phyloP scores from a whole-genome alignment of 2,113 vertebrate species.

The Chaenogobius annularis region DNA sequence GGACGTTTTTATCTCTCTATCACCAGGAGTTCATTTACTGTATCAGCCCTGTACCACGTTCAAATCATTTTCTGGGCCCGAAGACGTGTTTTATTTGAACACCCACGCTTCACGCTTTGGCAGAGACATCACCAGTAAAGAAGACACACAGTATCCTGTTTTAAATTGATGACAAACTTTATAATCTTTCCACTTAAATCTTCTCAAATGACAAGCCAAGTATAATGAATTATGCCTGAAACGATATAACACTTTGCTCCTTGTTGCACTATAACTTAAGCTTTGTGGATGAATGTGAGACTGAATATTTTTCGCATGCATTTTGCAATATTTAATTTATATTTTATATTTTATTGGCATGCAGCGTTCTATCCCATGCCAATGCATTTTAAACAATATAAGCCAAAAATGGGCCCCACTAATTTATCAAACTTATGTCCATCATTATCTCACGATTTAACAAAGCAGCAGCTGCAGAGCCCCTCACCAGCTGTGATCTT shows the following conservation, averaged over 20 bases:
- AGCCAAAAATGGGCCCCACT: conserved; percentile 1
- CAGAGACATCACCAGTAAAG: conserved; percentile 29
- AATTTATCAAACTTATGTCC: conserved; percentile 19
- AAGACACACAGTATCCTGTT: conserved; percentile 26
- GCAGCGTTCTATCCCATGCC: not conserved
- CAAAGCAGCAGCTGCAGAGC: conserved; percentile 51
- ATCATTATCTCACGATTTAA: conserved; percentile 47
- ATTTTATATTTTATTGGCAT: not conserved
- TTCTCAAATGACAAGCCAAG: not conserved
- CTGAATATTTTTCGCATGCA: not conserved
- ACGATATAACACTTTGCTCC: not conserved
- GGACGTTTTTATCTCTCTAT: conserved; percentile 30
- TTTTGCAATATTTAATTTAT: too few species aligned
- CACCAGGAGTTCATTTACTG: conserved; percentile 18
- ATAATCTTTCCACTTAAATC: conserved; percentile 23
- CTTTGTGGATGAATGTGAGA: not conserved
- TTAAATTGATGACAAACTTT: conserved; percentile 19
- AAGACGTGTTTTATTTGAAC: conserved; percentile 34
- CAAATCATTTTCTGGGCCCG: conserved; percentile 4
- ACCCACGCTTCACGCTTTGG: conserved; percentile 45
- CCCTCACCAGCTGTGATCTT: conserved; percentile 40
- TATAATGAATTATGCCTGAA: not conserved
- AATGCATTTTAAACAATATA: not conserved
- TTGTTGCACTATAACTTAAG: not conserved
- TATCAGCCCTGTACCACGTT: not conserved